These are phyloP conservation scores for Lordiphosa stackelbergi DNA, from an alignment of 1,140 invertebrate species.

Conservation along the genomic window DNA sequence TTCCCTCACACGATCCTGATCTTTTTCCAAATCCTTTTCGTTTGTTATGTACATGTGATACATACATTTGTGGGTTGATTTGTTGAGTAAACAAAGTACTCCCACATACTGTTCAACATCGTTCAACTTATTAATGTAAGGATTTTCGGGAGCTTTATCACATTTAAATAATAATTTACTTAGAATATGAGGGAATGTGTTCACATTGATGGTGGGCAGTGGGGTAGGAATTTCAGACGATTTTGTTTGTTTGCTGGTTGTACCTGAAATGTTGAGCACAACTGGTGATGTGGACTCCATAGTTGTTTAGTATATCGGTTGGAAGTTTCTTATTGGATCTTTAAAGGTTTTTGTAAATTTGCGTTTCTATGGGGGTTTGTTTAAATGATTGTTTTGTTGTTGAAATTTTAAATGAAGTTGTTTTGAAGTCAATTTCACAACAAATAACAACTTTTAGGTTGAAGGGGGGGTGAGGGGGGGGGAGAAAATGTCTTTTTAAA, in stretches of 20 bases:
- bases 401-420: neutral
- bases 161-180: slow-evolving; percentile 25
- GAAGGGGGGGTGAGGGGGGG: too few species aligned
- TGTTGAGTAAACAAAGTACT: slow-evolving; percentile 12
- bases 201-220: slow-evolving; percentile 1
- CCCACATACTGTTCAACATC: slow-evolving; percentile 3
- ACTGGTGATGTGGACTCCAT: neutral
- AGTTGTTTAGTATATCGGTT: neutral
- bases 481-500: too few species aligned
- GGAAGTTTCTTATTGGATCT: neutral
- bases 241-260: neutral
- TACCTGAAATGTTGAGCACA: slow-evolving; percentile 24
- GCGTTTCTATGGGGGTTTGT: neutral
- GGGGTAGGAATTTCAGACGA: neutral
- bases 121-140: neutral
- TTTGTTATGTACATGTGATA: slow-evolving; percentile 21
- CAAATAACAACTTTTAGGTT: too few species aligned
- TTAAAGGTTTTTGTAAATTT: neutral
- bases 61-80: neutral
- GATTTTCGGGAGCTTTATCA: slow-evolving; percentile 1
- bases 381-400: too few species aligned
- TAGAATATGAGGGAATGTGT: slow-evolving; percentile 18
- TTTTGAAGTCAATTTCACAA: slow-evolving; percentile 5
- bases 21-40: neutral
- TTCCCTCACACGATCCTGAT: neutral